phyloP scores from a whole-genome alignment of 2,113 vertebrate genomes.

The Cacatua alba region DNA sequence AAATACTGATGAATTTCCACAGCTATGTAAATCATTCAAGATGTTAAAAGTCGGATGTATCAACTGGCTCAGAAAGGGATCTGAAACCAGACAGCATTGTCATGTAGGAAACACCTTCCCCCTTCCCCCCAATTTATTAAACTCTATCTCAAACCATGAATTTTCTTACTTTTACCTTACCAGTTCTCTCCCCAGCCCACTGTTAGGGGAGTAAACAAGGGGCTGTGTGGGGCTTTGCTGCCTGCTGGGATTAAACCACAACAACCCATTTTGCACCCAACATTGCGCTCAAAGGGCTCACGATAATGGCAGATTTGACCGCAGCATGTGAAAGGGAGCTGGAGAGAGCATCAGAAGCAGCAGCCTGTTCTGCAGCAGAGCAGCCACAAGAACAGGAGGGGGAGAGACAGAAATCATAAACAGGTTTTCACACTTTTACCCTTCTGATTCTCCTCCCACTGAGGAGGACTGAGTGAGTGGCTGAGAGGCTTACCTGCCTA shows the following conservation, averaged over 20 bases:
- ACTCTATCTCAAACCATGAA: background rate
- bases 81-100: background rate
- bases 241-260: background rate
- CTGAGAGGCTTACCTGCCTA: background rate
- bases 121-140: background rate
- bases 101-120: background rate
- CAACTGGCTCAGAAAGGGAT: background rate
- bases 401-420: background rate
- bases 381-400: background rate
- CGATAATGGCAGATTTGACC: accelerated
- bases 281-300: accelerated
- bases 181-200: background rate
- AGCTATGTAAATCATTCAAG: background rate
- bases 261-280: background rate
- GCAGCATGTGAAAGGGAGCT: background rate
- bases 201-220: accelerated
- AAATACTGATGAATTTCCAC: background rate
- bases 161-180: background rate
- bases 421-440: background rate
- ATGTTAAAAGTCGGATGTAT: background rate
- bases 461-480: accelerated
- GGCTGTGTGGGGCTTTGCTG: background rate
- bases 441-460: background rate
- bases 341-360: background rate
- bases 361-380: background rate